These are phyloP conservation scores for Cheilosia pagana DNA, from an alignment of 2,888 invertebrate genomes.

Conservation along the genomic window DNA sequence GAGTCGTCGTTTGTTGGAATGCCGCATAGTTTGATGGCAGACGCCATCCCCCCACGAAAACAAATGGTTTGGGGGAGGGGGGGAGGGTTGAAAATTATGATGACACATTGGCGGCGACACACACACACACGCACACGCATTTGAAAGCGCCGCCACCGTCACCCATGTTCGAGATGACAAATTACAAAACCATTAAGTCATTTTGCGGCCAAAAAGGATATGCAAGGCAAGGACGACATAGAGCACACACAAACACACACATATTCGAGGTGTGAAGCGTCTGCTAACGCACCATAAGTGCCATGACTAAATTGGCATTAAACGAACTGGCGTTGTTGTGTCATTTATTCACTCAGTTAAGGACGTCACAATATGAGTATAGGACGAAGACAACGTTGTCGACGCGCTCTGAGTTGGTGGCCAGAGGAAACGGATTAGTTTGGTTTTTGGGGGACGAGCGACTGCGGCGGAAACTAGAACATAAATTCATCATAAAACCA, in stretches of 20 bases:
- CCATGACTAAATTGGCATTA: slow-evolving; percentile 73
- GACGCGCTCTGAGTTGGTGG: slow-evolving; percentile 35
- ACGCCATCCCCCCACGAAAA: neutral
- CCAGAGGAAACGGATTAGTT: slow-evolving; percentile 65
- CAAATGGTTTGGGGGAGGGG: neutral
- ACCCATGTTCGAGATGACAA: slow-evolving; percentile 72
- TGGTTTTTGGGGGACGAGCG: slow-evolving; percentile 33
- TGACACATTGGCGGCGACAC: slow-evolving; percentile 70
- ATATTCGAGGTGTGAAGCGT: slow-evolving; percentile 10
- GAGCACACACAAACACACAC: neutral
- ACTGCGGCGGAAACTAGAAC: slow-evolving; percentile 55
- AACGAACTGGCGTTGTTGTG: slow-evolving; percentile 70
- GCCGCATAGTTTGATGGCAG: slow-evolving; percentile 40
- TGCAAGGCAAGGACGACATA: slow-evolving; percentile 59
- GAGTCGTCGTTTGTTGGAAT: slow-evolving; percentile 29
- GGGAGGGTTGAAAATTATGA: slow-evolving; percentile 57
- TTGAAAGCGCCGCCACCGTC: slow-evolving; percentile 27
- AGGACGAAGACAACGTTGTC: slow-evolving; percentile 44
- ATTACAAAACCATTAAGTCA: slow-evolving; percentile 76
- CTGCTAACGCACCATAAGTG: slow-evolving; percentile 62
- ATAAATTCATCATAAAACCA: slow-evolving; percentile 74
- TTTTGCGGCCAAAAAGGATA: slow-evolving; percentile 72
- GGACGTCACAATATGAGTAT: slow-evolving; percentile 47
- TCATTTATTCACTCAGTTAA: slow-evolving; percentile 73
- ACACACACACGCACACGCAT: slow-evolving; percentile 22